Evolutionary conservation across 2,888 invertebrate species (phyloP), one percentile per base, ranked within the genome.

Genomic region (Trachelus iudaicus): DNA sequence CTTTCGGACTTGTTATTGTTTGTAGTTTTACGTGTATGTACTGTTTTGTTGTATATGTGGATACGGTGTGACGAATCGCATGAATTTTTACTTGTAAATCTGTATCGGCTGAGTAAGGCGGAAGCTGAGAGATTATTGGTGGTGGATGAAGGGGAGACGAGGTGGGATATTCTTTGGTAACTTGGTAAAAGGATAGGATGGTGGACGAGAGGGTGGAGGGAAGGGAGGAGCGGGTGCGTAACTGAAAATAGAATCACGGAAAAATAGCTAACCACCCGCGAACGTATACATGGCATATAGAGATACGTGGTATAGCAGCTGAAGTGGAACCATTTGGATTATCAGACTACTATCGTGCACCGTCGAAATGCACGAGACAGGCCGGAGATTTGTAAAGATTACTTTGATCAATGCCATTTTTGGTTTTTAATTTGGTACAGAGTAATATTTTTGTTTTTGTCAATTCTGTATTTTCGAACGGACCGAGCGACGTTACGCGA

Each of bases 211-310:
- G 23, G 6, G 23, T 9, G 6, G 56, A 15, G 6, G 2, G 23
- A 23, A 56, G 56, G 56, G 23, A 23, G 34, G 23, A 56, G 3
- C 34, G 34, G 74, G 4, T 30, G 34, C 30, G 34, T 30, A 15
- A 37, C 77, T 69, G 68, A 74, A 76, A 77, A 77, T 77, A 77
- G 77, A 77, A 77, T 34, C 40, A 77, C 74, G 77, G 12, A 77
- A 77, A 77, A 77, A 77, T 77, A 77, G 74, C 73, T 68, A 34
- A 74, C 77, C 78, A 15, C 34, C 77, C 75, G 78, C 75, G 56
- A 23, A 23, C 78, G 69, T 69, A 34, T 91, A 77, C 93, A 91
- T 9, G 92, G 92, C 77, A 75, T 56, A 76, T 23, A 33, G 23
- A 33, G 23, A 33, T 75, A 56, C 11, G 9, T 68, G 68, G 68